Base-by-base conservation (phyloP, 2,113 vertebrate species). In the Pollachius pollachius region DNA sequence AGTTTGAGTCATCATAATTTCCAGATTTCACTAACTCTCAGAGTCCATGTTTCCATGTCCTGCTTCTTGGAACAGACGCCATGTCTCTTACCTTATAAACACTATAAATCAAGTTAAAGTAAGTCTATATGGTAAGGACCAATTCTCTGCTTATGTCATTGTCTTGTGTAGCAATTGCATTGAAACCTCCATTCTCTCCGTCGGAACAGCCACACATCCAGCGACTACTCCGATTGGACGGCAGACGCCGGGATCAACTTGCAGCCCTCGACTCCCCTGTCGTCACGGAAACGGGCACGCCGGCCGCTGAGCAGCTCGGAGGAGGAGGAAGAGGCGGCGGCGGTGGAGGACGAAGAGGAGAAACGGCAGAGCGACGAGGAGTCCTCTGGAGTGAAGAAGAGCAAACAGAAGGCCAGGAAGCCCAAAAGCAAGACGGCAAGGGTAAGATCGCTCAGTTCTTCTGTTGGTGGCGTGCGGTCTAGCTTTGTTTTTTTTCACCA, bases 161-260 rank as follows among this genome's bases (percentile, higher is more conserved):
- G 41, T 48, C 41, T 48, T 48, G 41, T 48, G 41, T 48, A 11
- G 9, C 41, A 48, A 13, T 48, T 18, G 9, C 62, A 18, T 65
- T 13, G 1, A 37, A 71, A 79, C 6, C 8, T 27, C 6, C 15
- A 1, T 69, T 27, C 12, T 81, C 68, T 62, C 70, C 13, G 64
- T 66, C 12, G 52, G n/a, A 12, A 71, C 84, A 99, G 96, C 25
- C 94, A 94, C 66, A 95, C 96, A 0, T 98, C 95, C 17, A 96
- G 96, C 30, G 92, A 94, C 18, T 96, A 96, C 27, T 99, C 97
- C 0, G 97, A 99, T 79, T 99, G 97, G 97, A 99, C 94, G 0
- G 95, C 95, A 1, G 96, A 98, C 0, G 94, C 95, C 2, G 96
- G 96, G 0, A 95, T 96, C 85, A 95, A 94, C 71, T 79, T 97